Evolutionary conservation across 2,888 invertebrate genomes (phyloP).

Genomic region (Helleia helle): DNA sequence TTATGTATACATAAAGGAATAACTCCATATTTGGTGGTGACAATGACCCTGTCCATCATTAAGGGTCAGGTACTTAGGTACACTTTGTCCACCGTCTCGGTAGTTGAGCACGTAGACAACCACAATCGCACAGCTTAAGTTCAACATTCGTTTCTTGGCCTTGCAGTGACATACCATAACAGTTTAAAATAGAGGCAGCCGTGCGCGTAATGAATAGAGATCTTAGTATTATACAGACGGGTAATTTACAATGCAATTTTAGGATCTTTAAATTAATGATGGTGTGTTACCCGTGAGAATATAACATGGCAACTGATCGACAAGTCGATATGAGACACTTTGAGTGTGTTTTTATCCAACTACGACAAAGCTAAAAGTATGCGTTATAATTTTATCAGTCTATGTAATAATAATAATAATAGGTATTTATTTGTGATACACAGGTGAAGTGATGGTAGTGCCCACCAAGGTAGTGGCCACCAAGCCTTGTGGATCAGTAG

Average conservation of each 20-base stretch:
- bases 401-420: no score
- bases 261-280: neutral
- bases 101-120: neutral
- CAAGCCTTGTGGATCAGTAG: no score
- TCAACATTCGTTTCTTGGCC: neutral
- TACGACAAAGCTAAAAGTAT: no score
- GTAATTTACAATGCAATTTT: conserved; percentile 6
- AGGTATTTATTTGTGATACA: no score
- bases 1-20: no score
- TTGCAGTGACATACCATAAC: conserved; percentile 5
- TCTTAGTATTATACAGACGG: conserved; percentile 18
- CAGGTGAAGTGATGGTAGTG: no score
- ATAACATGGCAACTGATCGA: conserved; percentile 1
- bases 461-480: no score
- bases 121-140: neutral
- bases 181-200: conserved; percentile 13
- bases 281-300: neutral
- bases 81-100: conserved; percentile 1
- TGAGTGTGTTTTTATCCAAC: no score
- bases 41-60: no score
- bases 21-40: no score
- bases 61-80: no score
- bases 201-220: conserved; percentile 24
- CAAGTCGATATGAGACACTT: neutral
- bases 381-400: no score